phyloP scores from a whole-genome alignment of 2,888 invertebrate species.

The Anoplius nigerrimus region DNA sequence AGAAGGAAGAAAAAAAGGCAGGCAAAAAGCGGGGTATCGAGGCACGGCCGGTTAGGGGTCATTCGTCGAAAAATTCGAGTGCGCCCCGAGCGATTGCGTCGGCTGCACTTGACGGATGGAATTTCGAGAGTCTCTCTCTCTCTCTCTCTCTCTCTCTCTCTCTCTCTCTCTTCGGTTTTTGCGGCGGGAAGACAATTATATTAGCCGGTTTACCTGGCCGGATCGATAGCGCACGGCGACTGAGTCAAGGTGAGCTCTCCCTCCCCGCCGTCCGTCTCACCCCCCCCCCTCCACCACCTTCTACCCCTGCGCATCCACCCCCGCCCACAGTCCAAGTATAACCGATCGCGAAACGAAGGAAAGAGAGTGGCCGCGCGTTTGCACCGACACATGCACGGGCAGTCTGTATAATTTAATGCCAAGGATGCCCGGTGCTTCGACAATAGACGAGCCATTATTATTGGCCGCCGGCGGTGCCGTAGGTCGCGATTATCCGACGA shows the following conservation, averaged over 20 bases:
- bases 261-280: not conserved
- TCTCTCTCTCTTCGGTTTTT: constrained; percentile 34
- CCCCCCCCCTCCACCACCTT: not conserved
- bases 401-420: constrained; percentile 25
- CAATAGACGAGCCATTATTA: constrained; percentile 27
- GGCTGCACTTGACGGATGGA: no score
- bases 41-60: no score
- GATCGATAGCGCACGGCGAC: constrained; percentile 58
- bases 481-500: constrained; percentile 40
- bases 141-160: not conserved
- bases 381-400: constrained; percentile 5
- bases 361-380: not conserved
- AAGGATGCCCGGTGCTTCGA: constrained; percentile 17
- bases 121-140: no score
- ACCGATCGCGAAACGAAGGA: constrained; percentile 1
- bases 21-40: no score
- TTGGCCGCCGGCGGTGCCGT: constrained; percentile 29
- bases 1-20: no score
- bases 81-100: no score
- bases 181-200: constrained; percentile 47
- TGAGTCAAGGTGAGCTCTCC: constrained; percentile 56
- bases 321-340: constrained; percentile 4
- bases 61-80: no score
- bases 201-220: constrained; percentile 52
- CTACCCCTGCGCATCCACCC: not conserved